Evolutionary conservation across 2,888 invertebrate species (phyloP), one percentile per base, ranked within the genome.

Genomic region (Scaptomyza caliginosa): DNA sequence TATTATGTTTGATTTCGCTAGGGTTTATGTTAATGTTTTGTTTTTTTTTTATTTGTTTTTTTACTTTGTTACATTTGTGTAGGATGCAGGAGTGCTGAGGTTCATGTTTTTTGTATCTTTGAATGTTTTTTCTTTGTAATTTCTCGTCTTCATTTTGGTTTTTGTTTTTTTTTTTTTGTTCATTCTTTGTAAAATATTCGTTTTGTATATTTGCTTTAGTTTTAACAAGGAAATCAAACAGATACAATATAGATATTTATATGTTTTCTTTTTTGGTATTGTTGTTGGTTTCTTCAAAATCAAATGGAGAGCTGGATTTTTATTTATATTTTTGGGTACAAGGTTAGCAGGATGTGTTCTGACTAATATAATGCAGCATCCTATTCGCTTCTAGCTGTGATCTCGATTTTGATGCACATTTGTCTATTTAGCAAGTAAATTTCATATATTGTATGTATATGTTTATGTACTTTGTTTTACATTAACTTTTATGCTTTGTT

Each of bases 61-160:
- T 81, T 77, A 62, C 65, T 77, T 87, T 83, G 84, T 83, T 83
- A 83, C 84, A 83, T 84, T 81, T 87, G 84, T 87, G 88, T 84
- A 88, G 88, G 86, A 86, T 85, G 88, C 81, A 80, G 84, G 90
- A 88, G 85, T 89, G 88, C 86, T 88, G 88, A 89, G 90, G 88
- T 88, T 90, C 86, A 86, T 70, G 86, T 88, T 78, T 74, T 87
- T 90, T 89, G 88, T 89, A 90, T 87, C 88, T 85, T 82, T 85
- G 65, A 86, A 83, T 87, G 85, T 87, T 85, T 74, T 34, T 68
- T 55, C 57, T 86, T 83, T 86, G 83, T 83, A 83, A 80, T 75
- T 82, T 86, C 57, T 84, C 79, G 72, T 65, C 67, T 62, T 67
- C 60, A n/a, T 39, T 68, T n/a, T n/a, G n/a, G n/a, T n/a, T 52